Conservation (phyloP, 2,797 vertebrate genomes). For the Acrossocheilus fasciatus region DNA sequence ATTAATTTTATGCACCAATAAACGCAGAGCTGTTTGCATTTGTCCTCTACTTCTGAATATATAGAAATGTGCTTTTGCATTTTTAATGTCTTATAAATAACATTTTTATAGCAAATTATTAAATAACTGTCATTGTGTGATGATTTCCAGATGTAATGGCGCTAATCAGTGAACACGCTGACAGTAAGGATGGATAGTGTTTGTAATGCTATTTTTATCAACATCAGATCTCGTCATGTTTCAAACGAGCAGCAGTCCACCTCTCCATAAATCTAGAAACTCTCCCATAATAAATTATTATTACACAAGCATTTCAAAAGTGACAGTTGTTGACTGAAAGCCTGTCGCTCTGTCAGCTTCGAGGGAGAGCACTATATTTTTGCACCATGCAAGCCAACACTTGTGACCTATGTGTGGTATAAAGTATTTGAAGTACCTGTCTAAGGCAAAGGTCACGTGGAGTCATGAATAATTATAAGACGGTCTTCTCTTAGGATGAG, state of each 20-base stretch:
- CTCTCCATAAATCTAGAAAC: constrained; percentile 11
- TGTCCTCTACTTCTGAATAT: neutral
- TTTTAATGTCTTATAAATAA: neutral
- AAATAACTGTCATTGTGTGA: neutral
- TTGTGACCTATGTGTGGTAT: neutral
- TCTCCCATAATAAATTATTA: neutral
- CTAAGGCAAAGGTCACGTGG: neutral
- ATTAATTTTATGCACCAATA: neutral
- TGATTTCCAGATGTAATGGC: neutral
- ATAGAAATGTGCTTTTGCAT: neutral
- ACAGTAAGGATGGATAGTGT: neutral
- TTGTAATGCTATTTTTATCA: neutral
- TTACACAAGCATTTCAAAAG: neutral
- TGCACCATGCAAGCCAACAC: neutral
- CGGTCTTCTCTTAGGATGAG: neutral
- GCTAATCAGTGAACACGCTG: neutral
- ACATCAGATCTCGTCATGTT: neutral
- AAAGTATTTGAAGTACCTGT: neutral
- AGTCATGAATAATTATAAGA: constrained; percentile 31
- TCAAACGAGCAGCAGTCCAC: neutral
- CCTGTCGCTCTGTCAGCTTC: neutral
- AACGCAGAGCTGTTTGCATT: neutral
- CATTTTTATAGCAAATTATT: neutral
- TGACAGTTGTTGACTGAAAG: neutral
- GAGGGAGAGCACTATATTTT: neutral